Evolutionary conservation across 2,113 vertebrate species (phyloP).

Genomic region (Odontophorus gujanensis): DNA sequence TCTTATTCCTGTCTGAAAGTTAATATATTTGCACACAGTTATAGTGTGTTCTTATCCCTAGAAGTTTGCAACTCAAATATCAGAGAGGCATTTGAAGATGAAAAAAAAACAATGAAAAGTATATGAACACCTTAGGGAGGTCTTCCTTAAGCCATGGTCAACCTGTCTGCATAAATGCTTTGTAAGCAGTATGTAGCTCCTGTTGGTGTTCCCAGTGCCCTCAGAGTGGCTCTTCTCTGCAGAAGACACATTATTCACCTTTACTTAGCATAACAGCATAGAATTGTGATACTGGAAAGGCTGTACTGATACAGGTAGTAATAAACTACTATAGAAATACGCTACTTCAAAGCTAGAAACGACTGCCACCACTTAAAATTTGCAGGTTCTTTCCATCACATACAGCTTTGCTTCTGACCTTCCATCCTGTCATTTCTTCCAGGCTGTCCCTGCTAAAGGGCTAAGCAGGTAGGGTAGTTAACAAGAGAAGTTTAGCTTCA

Average conservation of each 20-base stretch:
- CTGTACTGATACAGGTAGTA: neutral
- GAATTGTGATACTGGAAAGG: neutral
- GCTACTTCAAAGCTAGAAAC: neutral
- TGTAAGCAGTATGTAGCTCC: neutral
- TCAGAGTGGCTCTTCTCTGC: neutral
- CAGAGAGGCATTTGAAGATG: neutral
- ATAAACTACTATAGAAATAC: neutral
- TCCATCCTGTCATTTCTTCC: neutral
- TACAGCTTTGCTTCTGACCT: neutral
- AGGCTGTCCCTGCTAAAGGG: neutral
- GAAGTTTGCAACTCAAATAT: neutral
- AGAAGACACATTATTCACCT: neutral
- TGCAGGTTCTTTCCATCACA: neutral
- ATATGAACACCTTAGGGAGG: neutral
- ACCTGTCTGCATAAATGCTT: neutral
- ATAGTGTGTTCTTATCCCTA: neutral
- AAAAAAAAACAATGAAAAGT: neutral
- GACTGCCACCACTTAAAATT: neutral
- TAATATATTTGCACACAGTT: neutral
- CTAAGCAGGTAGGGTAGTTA: neutral
- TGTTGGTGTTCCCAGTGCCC: neutral
- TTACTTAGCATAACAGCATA: neutral
- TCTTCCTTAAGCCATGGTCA: neutral
- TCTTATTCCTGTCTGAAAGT: neutral
- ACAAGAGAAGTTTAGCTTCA: neutral